Conservation (phyloP, 2,888 invertebrate species). For the Pogonocherus hispidulus region DNA sequence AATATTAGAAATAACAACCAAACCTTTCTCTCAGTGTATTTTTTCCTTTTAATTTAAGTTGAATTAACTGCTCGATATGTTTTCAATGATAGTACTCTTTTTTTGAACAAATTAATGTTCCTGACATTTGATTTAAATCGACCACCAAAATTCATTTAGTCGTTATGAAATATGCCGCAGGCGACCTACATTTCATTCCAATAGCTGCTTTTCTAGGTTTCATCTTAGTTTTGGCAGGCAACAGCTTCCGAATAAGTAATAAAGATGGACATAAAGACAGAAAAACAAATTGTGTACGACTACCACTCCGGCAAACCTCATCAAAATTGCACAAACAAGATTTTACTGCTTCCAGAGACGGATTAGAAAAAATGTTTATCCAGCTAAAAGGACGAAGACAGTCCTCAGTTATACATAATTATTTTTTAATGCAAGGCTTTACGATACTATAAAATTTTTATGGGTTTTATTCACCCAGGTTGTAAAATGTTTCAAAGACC, state of each 20-base stretch:
- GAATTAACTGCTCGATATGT: too few relatives aligned
- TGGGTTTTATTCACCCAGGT: background rate
- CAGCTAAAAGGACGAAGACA: background rate
- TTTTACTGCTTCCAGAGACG: conserved; percentile 48
- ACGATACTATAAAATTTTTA: conserved; percentile 3
- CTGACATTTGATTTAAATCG: too few relatives aligned
- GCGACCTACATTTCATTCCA: background rate
- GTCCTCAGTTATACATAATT: background rate
- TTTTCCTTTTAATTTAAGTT: too few relatives aligned
- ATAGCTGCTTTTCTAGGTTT: background rate
- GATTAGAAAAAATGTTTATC: conserved; percentile 34
- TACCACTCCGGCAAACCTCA: background rate
- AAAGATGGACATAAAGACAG: conserved; percentile 60
- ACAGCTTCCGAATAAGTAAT: conserved; percentile 58
- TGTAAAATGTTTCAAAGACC: background rate
- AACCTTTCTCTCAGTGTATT: too few relatives aligned
- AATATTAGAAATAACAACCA: too few relatives aligned
- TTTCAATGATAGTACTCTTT: too few relatives aligned
- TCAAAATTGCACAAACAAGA: conserved; percentile 13
- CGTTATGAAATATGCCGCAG: background rate
- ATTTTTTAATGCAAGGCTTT: background rate
- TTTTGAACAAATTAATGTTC: too few relatives aligned
- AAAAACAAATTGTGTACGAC: conserved; percentile 55
- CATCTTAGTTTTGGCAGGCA: conserved; percentile 35
- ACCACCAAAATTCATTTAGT: too few relatives aligned